Conservation (phyloP, 2,888 invertebrate genomes). For the Melinaea menophilus region DNA sequence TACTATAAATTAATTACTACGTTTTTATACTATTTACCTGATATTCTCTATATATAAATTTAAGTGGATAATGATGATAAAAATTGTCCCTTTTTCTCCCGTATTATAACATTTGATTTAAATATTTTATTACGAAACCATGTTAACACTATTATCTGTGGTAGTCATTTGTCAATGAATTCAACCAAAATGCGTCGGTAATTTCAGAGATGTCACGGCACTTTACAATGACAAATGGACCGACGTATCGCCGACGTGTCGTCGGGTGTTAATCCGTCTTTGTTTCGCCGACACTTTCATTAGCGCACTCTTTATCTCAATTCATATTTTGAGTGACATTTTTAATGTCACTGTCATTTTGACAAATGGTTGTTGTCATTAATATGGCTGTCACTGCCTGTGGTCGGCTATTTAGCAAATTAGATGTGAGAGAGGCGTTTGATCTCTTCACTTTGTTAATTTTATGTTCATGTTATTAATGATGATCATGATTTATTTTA, state of each 20-base stretch:
- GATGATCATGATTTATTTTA: conserved; percentile 4
- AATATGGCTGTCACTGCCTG: conserved; percentile 10
- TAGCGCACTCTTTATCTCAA: conserved; percentile 36
- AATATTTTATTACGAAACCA: not conserved
- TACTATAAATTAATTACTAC: no score
- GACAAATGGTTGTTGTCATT: conserved; percentile 15
- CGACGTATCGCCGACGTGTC: conserved; percentile 28
- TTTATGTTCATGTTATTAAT: not conserved
- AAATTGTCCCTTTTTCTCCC: no score
- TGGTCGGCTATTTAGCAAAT: conserved; percentile 7
- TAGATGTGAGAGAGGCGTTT: not conserved
- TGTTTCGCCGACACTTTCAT: conserved; percentile 34
- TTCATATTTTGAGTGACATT: conserved; percentile 36
- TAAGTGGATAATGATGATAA: no score
- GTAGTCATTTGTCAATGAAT: conserved; percentile 15
- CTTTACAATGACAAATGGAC: conserved; percentile 45
- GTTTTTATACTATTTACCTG: no score
- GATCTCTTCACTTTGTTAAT: conserved; percentile 1
- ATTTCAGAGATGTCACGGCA: conserved; percentile 30
- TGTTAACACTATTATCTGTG: not conserved
- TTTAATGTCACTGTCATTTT: conserved; percentile 19
- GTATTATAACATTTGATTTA: no score
- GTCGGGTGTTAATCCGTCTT: conserved; percentile 40
- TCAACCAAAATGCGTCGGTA: conserved; percentile 20
- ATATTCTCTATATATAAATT: no score